Conservation (phyloP, 2,888 invertebrate species). For the Clanis bilineata region DNA sequence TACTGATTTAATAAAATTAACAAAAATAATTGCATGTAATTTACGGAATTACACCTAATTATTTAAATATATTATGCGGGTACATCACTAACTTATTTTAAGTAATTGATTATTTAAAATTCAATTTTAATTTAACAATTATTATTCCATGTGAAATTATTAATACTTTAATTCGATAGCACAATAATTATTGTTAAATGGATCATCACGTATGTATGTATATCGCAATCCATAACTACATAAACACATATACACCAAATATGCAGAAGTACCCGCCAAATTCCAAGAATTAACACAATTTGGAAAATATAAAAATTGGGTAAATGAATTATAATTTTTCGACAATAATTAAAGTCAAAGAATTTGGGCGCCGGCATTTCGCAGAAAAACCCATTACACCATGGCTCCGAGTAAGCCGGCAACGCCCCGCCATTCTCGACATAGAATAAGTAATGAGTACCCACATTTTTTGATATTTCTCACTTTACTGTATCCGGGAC, state of each 20-base stretch:
- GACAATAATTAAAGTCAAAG: constrained; percentile 36
- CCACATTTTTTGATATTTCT: constrained; percentile 35
- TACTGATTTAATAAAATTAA: too few species aligned
- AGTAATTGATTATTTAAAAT: too few species aligned
- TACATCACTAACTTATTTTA: too few species aligned
- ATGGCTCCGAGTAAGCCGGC: constrained; percentile 55
- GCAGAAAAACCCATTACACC: constrained; percentile 61
- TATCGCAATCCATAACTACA: not conserved
- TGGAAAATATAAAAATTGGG: not conserved
- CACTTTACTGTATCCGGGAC: constrained; percentile 27
- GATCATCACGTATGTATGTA: not conserved
- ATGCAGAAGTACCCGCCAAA: constrained; percentile 14
- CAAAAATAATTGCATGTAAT: too few species aligned
- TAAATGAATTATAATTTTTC: constrained; percentile 1
- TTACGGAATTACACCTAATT: too few species aligned
- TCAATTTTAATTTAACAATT: too few species aligned
- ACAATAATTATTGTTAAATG: not conserved
- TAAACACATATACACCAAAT: not conserved
- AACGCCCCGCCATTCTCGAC: constrained; percentile 61
- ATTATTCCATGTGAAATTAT: too few species aligned
- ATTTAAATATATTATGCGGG: too few species aligned
- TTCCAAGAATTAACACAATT: not conserved
- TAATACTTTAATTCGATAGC: not conserved
- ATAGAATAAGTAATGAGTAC: constrained; percentile 31
- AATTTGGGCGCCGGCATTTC: constrained; percentile 62